phyloP scores from a whole-genome alignment of 2,797 vertebrate genomes.

The Characodon lateralis region DNA sequence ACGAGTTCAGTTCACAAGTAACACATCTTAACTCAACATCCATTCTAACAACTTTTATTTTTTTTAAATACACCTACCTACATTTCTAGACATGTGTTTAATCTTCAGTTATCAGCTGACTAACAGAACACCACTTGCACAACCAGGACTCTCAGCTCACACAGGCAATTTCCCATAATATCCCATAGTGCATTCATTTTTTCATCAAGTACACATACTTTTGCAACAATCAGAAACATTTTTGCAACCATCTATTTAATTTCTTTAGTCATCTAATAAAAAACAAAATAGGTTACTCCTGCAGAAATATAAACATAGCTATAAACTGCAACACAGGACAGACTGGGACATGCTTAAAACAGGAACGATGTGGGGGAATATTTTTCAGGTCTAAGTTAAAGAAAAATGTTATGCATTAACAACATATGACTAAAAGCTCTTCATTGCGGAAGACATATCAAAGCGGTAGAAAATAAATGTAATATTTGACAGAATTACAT shows the following conservation, averaged over 20 bases:
- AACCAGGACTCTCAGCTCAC: too few relatives aligned
- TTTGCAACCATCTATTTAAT: background rate
- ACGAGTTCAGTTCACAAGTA: background rate
- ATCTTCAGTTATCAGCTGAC: too few relatives aligned
- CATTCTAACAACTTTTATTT: background rate
- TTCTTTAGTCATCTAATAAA: background rate
- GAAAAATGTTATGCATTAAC: background rate
- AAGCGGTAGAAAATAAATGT: too few relatives aligned
- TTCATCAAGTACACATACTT: background rate
- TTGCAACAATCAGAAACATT: background rate
- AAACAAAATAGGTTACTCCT: background rate
- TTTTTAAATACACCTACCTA: background rate
- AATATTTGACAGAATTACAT: too few relatives aligned
- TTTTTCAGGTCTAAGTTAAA: too few relatives aligned
- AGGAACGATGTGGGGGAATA: background rate
- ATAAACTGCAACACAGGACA: background rate
- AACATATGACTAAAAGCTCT: background rate
- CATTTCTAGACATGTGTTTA: too few relatives aligned
- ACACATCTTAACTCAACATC: background rate
- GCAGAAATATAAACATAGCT: background rate
- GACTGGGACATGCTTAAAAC: background rate
- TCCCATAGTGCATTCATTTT: background rate
- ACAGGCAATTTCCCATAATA: too few relatives aligned
- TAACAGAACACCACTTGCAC: too few relatives aligned
- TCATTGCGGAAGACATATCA: too few relatives aligned